Evolutionary conservation across 2,113 vertebrate species (phyloP).

Genomic region (Zeus faber): DNA sequence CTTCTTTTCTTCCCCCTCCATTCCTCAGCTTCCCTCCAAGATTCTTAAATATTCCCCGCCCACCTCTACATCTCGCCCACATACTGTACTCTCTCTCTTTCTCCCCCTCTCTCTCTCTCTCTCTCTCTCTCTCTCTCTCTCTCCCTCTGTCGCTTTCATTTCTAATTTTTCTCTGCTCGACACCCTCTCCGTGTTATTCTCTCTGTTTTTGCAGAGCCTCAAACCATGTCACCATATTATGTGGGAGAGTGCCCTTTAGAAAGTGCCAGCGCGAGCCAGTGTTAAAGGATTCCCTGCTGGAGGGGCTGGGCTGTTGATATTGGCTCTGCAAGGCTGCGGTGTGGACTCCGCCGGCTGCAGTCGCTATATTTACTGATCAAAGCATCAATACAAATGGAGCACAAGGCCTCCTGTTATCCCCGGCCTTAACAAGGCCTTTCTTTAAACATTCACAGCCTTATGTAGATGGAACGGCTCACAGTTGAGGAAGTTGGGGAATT

Average conservation of each 20-base stretch:
- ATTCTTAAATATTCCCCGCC: too few relatives aligned
- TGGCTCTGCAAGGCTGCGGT: slow-evolving; percentile 21
- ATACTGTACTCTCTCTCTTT: too few relatives aligned
- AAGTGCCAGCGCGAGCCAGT: slow-evolving; percentile 21
- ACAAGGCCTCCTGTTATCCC: slow-evolving; percentile 5
- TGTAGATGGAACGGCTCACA: slow-evolving; percentile 35
- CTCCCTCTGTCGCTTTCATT: neutral
- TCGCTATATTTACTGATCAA: slow-evolving; percentile 32
- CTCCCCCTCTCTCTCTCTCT: slow-evolving; percentile 16
- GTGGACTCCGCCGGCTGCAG: slow-evolving; percentile 7
- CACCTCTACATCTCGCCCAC: too few relatives aligned
- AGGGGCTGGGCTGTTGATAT: slow-evolving; percentile 21
- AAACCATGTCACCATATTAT: slow-evolving; percentile 21
- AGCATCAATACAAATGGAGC: slow-evolving; percentile 32
- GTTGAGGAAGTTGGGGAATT: slow-evolving; percentile 51
- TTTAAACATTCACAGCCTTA: slow-evolving; percentile 22
- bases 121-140: slow-evolving; percentile 18
- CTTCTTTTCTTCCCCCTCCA: too few relatives aligned
- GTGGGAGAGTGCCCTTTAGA: slow-evolving; percentile 11
- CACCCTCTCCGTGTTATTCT: slow-evolving; percentile 20
- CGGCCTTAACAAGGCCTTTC: slow-evolving; percentile 33
- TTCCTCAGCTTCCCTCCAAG: too few relatives aligned
- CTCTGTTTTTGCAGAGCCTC: slow-evolving; percentile 19
- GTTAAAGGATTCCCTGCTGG: slow-evolving; percentile 24
- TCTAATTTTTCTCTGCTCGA: slow-evolving; percentile 8